Percentiles rank a stretch among this genome's conserved stretches.
These are phyloP conservation scores for Troides helena DNA, from an alignment of 2,888 invertebrate genomes.

Conservation along the genomic window DNA sequence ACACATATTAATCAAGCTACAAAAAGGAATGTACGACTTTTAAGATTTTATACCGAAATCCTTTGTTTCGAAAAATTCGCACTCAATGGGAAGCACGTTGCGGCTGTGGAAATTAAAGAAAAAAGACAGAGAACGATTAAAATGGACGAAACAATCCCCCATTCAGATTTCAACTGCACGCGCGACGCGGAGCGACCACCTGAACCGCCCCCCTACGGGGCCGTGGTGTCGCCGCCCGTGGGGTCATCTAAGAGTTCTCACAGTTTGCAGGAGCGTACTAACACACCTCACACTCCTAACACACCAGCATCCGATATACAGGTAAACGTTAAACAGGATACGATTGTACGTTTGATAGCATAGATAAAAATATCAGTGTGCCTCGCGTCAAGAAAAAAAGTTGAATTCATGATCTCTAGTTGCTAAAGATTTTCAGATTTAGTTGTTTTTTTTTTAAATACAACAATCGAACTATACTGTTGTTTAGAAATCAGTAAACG, in stretches of 20 bases:
- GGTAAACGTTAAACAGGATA: constrained; percentile 42
- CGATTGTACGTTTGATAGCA: too few relatives aligned
- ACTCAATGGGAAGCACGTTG: constrained; percentile 17
- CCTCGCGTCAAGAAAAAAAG: too few relatives aligned
- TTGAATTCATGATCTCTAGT: too few relatives aligned
- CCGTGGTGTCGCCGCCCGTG: constrained; percentile 64
- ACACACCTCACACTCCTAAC: constrained; percentile 62
- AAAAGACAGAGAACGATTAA: constrained; percentile 11
- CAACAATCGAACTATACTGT: too few relatives aligned
- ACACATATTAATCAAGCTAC: not conserved
- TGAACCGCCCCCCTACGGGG: constrained; percentile 68
- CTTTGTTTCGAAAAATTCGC: constrained; percentile 19
- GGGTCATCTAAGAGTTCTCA: constrained; percentile 63
- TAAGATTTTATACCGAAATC: constrained; percentile 12
- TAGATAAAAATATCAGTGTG: too few relatives aligned
- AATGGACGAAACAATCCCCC: constrained; percentile 25
- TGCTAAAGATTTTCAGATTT: too few relatives aligned
- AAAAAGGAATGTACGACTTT: not conserved
- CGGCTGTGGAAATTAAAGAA: constrained; percentile 20
- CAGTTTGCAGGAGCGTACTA: constrained; percentile 66
- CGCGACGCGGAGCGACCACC: constrained; percentile 64
- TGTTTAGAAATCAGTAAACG: too few relatives aligned
- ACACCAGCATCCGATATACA: constrained; percentile 71
- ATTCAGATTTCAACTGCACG: constrained; percentile 63
- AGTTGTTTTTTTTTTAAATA: too few relatives aligned